phyloP scores from a whole-genome alignment of 2,113 vertebrate genomes.

The Halichoeres trimaculatus region DNA sequence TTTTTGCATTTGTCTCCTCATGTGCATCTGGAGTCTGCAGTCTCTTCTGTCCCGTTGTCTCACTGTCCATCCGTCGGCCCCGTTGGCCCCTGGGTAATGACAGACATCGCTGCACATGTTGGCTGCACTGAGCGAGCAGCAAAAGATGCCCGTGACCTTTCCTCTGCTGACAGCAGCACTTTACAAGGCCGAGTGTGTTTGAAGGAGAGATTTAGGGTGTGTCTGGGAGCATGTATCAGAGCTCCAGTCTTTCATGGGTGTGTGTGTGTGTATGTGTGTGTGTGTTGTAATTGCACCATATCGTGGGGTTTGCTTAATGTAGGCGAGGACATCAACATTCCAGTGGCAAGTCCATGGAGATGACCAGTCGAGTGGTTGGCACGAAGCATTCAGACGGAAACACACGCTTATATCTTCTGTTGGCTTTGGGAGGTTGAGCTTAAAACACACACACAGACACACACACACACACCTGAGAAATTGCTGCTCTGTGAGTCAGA shows the following conservation, averaged over 20 bases:
- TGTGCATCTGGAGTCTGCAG: constrained; percentile 21
- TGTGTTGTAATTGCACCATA: background rate
- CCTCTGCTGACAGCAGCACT: constrained; percentile 64
- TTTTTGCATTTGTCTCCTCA: too few species aligned
- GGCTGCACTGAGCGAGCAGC: constrained; percentile 12
- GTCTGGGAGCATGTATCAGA: constrained; percentile 11
- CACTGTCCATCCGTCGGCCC: background rate
- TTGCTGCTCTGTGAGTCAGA: constrained; percentile 19
- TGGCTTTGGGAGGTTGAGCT: background rate
- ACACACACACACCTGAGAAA: constrained; percentile 16
- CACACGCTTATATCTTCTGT: background rate
- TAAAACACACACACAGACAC: background rate
- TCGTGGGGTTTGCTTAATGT: background rate
- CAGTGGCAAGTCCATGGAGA: constrained; percentile 32
- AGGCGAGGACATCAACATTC: constrained; percentile 34
- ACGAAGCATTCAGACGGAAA: background rate
- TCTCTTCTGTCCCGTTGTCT: background rate
- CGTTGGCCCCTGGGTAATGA: constrained; percentile 44
- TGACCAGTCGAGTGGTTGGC: constrained; percentile 36
- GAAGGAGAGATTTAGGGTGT: constrained; percentile 40
- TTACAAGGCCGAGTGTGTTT: constrained; percentile 40
- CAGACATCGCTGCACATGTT: constrained; percentile 46
- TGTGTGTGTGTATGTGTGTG: background rate
- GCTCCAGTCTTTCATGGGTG: constrained; percentile 2
- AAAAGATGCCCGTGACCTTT: constrained; percentile 56